Conservation (phyloP, 2,113 vertebrate genomes). For the Brienomyrus brachyistius region DNA sequence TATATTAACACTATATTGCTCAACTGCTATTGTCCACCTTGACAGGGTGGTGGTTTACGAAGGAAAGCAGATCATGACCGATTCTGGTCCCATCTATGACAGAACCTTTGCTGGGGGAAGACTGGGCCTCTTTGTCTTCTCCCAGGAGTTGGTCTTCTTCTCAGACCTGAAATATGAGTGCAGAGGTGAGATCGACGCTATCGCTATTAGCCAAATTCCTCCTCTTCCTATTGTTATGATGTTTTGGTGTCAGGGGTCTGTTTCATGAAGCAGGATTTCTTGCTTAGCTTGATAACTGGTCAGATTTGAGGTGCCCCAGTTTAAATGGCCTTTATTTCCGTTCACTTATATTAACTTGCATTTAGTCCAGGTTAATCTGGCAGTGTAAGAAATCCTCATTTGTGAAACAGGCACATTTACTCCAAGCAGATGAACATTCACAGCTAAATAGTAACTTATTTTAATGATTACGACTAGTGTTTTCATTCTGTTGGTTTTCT, state of each 20-base stretch:
- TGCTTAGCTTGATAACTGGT: background rate
- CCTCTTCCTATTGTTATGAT: background rate
- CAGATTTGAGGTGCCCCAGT: background rate
- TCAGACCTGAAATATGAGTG: constrained; percentile 96
- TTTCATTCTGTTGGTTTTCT: background rate
- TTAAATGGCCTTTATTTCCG: background rate
- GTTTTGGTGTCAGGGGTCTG: background rate
- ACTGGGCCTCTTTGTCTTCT: constrained; percentile 93
- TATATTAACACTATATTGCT: background rate
- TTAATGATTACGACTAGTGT: background rate
- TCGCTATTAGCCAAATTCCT: background rate
- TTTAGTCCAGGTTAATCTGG: no score
- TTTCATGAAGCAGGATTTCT: background rate
- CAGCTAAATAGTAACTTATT: background rate
- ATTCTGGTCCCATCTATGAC: constrained; percentile 90
- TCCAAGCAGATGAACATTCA: background rate
- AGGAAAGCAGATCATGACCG: constrained; percentile 83
- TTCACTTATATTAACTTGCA: background rate
- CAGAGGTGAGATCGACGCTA: constrained; percentile 69
- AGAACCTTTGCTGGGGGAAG: constrained; percentile 84
- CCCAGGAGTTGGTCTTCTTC: constrained; percentile 92
- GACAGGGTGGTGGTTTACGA: constrained; percentile 86
- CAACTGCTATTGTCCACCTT: constrained; percentile 8
- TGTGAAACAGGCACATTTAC: background rate
- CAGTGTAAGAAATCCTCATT: background rate